Base-by-base conservation (phyloP, 2,888 invertebrate species). In the Rotaria magnacalcarata region DNA sequence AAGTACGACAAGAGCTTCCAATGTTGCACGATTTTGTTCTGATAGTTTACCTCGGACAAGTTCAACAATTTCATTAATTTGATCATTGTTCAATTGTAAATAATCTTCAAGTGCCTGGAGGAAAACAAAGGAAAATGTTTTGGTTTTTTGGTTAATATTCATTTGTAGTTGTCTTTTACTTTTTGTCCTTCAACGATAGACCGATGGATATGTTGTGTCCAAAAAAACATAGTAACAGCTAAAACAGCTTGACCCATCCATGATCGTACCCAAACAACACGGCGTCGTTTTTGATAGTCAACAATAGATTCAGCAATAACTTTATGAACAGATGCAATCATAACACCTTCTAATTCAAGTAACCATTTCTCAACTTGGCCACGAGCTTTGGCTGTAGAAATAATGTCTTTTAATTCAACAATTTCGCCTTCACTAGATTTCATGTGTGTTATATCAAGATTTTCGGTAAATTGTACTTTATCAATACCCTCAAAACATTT, bases 351-450 rank as follows among this genome's bases (percentile, higher is more conserved):
- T 84, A 97, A 92, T 89, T 96, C 96, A 16, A 95, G 91, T 86
- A 97, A 92, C 97, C 97, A 97, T 92, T 96, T 96, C 91, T 97
- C 97, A 0, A 97, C 97, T 92, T 96, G 96, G 86, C 97, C 97
- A 88, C 96, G 93, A 0, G 96, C 96, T 88, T 91, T 91, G 10
- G 90, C 89, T 2, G 92, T 92, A 2, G 90, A 90, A 87, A 92
- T 91, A 54, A 89, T 89, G 52, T 91, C 91, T 84, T 88, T 89
- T 27, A 92, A 89, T 86, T 89, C 88, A 2, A 92, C 91, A 10
- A 90, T 88, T 88, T 92, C 92, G 10, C 90, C 91, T 87, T 92
- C 92, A 88, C 90, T 90, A 87, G 91, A 91, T 88, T 90, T 89
- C 90, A 92, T 91, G 88, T 91, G 91, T 0, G 91, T 91, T 86